phyloP scores from a whole-genome alignment of 2,888 invertebrate genomes.

The Perdita meconis region DNA sequence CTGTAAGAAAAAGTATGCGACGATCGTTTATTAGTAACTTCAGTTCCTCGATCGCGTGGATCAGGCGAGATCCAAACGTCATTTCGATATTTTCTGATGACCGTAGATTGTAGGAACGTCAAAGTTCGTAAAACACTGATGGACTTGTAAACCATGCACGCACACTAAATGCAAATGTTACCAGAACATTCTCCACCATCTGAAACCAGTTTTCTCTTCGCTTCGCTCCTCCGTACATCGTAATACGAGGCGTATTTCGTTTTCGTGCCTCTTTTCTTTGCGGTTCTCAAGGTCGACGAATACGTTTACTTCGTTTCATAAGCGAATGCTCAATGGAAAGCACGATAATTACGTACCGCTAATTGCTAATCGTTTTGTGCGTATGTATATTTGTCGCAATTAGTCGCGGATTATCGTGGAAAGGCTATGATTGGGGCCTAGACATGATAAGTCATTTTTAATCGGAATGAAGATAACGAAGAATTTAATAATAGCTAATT shows the following conservation, averaged over 20 bases:
- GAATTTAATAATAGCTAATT: too few species aligned
- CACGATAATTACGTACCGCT: not conserved
- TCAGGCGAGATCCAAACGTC: conserved; percentile 40
- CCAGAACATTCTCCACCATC: conserved; percentile 54
- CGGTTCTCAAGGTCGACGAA: conserved; percentile 38
- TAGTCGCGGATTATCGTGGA: too few species aligned
- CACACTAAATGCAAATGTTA: conserved; percentile 56
- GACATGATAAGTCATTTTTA: too few species aligned
- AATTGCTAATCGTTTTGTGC: too few species aligned
- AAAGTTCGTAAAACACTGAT: conserved; percentile 28
- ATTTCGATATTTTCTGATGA: conserved; percentile 28
- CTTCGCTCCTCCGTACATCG: conserved; percentile 42
- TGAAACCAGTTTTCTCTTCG: conserved; percentile 53
- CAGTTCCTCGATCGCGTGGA: not conserved
- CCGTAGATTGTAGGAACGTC: conserved; percentile 17
- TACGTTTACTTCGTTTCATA: conserved; percentile 12
- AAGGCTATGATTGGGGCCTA: too few species aligned
- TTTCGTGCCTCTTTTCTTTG: conserved; percentile 29
- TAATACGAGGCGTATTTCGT: conserved; percentile 45
- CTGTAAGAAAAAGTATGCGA: too few species aligned
- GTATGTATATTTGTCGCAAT: too few species aligned
- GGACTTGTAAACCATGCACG: conserved; percentile 38
- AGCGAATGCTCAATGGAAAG: not conserved
- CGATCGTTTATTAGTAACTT: too few species aligned
- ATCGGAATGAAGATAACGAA: too few species aligned